Evolutionary conservation across 2,888 invertebrate species (phyloP).

Genomic region (Chaetogeoica ovagalla): DNA sequence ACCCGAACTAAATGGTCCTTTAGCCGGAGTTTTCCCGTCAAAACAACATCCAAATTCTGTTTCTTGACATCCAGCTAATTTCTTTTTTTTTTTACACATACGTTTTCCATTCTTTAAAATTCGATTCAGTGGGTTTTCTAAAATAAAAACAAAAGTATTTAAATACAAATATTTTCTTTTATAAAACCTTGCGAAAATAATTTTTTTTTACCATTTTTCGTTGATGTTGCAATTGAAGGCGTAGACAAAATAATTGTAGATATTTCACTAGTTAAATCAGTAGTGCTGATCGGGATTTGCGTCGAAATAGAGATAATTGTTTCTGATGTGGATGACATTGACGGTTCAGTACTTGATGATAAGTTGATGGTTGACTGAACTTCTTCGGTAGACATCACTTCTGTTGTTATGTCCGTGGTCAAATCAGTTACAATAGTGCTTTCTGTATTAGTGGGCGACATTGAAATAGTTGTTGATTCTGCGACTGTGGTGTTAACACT

Average conservation of each 20-base stretch:
- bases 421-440: background rate
- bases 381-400: background rate
- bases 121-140: constrained; percentile 7
- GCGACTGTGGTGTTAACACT: background rate
- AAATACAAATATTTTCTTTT: background rate
- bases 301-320: background rate
- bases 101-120: constrained; percentile 24
- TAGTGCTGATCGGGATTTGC: background rate
- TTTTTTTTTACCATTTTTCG: constrained; percentile 6
- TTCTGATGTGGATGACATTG: constrained; percentile 2
- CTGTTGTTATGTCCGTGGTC: constrained; percentile 3
- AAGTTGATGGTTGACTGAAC: background rate
- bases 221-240: background rate
- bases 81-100: constrained; percentile 66
- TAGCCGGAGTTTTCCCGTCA: constrained; percentile 74
- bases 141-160: background rate
- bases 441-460: background rate
- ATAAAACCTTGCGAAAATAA: background rate
- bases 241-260: background rate
- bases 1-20: constrained; percentile 81
- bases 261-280: constrained; percentile 11
- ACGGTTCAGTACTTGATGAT: constrained; percentile 17
- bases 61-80: constrained; percentile 64
- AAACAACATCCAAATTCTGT: constrained; percentile 82
- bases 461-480: background rate